Evolutionary conservation across 2,888 invertebrate species (phyloP).

Genomic region (Bembecia ichneumoniformis): DNA sequence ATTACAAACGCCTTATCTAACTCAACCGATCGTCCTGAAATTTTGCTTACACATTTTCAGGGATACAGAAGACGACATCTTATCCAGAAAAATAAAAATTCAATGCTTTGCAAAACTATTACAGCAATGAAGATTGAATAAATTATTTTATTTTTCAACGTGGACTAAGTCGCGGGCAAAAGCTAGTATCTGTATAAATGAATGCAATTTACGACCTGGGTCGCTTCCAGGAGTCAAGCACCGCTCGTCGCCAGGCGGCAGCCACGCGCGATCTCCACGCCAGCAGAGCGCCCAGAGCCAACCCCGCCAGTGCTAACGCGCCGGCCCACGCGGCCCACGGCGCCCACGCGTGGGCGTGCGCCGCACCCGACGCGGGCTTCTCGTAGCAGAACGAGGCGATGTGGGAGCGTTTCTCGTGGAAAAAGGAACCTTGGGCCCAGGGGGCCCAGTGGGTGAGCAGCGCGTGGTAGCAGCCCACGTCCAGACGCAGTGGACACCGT

Average conservation of each 20-base stretch:
- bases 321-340: slow-evolving; percentile 1
- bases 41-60: too few relatives aligned
- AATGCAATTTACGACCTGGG: too few relatives aligned
- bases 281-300: slow-evolving; percentile 10
- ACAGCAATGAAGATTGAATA: too few relatives aligned
- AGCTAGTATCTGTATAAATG: too few relatives aligned
- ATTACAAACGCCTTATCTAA: too few relatives aligned
- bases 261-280: slow-evolving; percentile 3
- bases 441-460: slow-evolving; percentile 24
- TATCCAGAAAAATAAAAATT: too few relatives aligned
- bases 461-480: slow-evolving; percentile 18
- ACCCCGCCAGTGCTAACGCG: slow-evolving; percentile 1
- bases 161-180: too few relatives aligned
- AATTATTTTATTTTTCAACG: too few relatives aligned
- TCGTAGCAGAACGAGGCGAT: neutral
- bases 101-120: too few relatives aligned
- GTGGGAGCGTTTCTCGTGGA: slow-evolving; percentile 16
- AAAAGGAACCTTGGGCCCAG: slow-evolving; percentile 22
- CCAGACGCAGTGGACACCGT: slow-evolving; percentile 15
- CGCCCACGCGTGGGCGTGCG: neutral
- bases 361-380: neutral
- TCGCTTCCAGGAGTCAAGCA: slow-evolving; percentile 18
- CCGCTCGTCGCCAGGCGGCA: slow-evolving; percentile 14
- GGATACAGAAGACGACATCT: too few relatives aligned
- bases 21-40: too few relatives aligned